Evolutionary conservation across 2,888 invertebrate species (phyloP).

Genomic region (Aplocera efformata): DNA sequence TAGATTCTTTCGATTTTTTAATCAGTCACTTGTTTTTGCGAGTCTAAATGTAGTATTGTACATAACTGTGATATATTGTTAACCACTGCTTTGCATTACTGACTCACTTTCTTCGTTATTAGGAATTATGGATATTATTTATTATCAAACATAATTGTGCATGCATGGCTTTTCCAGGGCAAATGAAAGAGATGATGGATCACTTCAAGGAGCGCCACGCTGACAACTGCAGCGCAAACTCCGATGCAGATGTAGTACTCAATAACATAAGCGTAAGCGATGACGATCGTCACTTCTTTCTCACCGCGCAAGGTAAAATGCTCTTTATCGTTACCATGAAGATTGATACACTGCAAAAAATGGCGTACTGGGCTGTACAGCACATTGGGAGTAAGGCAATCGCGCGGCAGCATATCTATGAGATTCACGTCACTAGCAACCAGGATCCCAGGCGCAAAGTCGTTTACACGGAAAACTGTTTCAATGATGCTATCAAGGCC

Average conservation of each 20-base stretch:
- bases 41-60: too few species aligned
- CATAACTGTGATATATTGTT: too few species aligned
- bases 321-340: conserved; percentile 62
- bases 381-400: conserved; percentile 57
- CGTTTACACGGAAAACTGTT: conserved; percentile 61
- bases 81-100: too few species aligned
- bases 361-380: conserved; percentile 64
- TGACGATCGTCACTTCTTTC: conserved; percentile 55
- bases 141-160: too few species aligned
- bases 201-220: conserved; percentile 66
- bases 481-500: conserved; percentile 55
- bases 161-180: conserved; percentile 45
- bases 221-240: conserved; percentile 43
- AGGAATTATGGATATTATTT: too few species aligned
- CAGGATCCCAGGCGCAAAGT: conserved; percentile 53
- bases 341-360: conserved; percentile 58
- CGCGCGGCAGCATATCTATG: conserved; percentile 61
- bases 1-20: too few species aligned
- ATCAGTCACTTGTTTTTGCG: too few species aligned
- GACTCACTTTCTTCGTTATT: too few species aligned
- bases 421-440: conserved; percentile 59
- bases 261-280: conserved; percentile 39
- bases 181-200: conserved; percentile 54
- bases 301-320: conserved; percentile 51
- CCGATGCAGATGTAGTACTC: conserved; percentile 53